Conservation (phyloP, 1,140 invertebrate species). For the Dendroctonus ponderosae region DNA sequence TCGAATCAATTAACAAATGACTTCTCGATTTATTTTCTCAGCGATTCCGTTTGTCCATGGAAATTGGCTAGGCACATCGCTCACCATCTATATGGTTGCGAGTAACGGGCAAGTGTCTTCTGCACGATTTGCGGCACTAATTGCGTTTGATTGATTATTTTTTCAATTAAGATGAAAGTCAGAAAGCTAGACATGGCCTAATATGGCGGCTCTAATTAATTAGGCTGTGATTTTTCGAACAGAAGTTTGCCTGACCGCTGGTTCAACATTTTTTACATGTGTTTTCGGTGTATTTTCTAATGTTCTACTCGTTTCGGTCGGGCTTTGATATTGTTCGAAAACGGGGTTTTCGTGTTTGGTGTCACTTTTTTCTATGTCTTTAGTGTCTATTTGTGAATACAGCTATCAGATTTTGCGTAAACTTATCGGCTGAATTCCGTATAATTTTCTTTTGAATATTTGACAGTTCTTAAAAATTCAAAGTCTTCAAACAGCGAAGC, state of each 20-base stretch:
- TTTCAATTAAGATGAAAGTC: constrained; percentile 28
- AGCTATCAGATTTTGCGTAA: too few relatives aligned
- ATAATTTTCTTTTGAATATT: too few relatives aligned
- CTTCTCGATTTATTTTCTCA: background rate
- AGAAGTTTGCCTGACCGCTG: constrained; percentile 3
- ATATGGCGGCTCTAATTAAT: constrained; percentile 20
- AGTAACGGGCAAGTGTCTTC: constrained; percentile 23
- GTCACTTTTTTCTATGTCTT: too few relatives aligned
- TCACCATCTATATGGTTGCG: constrained; percentile 17
- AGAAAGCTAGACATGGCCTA: constrained; percentile 12
- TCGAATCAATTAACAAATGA: background rate
- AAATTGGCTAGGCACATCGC: too few relatives aligned
- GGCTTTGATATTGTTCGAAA: too few relatives aligned
- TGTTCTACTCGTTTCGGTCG: too few relatives aligned
- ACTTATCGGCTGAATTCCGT: too few relatives aligned
- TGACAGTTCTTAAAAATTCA: too few relatives aligned
- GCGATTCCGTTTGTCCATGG: too few relatives aligned
- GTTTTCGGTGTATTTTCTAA: background rate
- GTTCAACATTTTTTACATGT: background rate
- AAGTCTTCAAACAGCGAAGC: too few relatives aligned
- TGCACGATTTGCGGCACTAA: constrained; percentile 21
- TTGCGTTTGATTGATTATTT: constrained; percentile 32
- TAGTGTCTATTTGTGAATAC: too few relatives aligned
- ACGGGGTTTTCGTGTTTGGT: too few relatives aligned
- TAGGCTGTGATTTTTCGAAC: constrained; percentile 3